Percentiles rank a stretch among this genome's conserved stretches.
Evolutionary conservation across 2,888 invertebrate species (phyloP).

Genomic region (Autographa gamma): DNA sequence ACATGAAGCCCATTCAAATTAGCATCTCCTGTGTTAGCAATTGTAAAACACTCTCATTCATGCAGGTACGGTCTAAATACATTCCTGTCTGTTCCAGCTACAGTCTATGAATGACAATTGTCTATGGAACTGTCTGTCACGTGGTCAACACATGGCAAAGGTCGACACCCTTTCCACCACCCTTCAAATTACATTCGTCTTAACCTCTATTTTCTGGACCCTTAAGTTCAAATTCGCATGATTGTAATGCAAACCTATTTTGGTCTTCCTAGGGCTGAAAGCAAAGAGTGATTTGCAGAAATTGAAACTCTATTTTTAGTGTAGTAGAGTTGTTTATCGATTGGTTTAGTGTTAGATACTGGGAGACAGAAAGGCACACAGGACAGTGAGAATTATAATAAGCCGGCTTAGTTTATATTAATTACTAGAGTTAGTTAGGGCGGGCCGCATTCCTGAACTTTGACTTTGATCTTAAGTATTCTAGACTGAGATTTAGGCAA

Average conservation of each 20-base stretch:
- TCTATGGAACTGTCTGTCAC: conserved; percentile 57
- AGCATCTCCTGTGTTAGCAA: conserved; percentile 35
- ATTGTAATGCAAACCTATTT: neutral
- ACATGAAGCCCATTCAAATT: conserved; percentile 33
- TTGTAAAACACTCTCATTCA: conserved; percentile 42
- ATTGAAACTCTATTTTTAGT: conserved; percentile 8
- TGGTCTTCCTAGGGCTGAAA: conserved; percentile 8
- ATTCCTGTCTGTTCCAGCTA: conserved; percentile 55
- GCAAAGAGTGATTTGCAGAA: conserved; percentile 9
- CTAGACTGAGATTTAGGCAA: neutral
- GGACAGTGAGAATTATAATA: conserved; percentile 69
- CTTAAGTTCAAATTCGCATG: conserved; percentile 26
- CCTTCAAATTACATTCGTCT: conserved; percentile 33
- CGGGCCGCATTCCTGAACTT: conserved; percentile 47
- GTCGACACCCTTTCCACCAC: conserved; percentile 70
- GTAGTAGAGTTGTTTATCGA: conserved; percentile 1
- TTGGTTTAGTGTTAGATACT: neutral
- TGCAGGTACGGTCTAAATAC: conserved; percentile 48
- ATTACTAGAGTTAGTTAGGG: conserved; percentile 47
- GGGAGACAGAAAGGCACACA: conserved; percentile 55
- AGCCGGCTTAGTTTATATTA: conserved; percentile 57
- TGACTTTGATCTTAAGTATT: conserved; percentile 15
- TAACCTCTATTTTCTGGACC: neutral
- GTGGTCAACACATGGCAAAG: conserved; percentile 70
- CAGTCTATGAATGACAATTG: conserved; percentile 65